Percentiles rank a stretch among this genome's conserved stretches.
Conservation (phyloP, 1,140 invertebrate genomes). For the Dermatophagoides farinae region DNA sequence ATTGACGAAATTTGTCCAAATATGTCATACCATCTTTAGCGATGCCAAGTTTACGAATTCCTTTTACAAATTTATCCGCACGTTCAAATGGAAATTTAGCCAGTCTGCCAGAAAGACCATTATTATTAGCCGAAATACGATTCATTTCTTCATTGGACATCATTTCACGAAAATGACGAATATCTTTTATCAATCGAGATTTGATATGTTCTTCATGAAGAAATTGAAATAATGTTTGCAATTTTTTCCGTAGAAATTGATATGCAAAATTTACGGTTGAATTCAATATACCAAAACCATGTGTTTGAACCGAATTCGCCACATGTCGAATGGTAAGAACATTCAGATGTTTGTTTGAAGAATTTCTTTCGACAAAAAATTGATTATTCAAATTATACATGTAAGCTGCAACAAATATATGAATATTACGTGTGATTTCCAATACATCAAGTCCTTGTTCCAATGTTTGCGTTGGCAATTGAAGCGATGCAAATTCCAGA, state of each 20-base stretch:
- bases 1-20: constrained; percentile 72
- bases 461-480: constrained; percentile 83
- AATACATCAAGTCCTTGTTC: constrained; percentile 95
- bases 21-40: constrained; percentile 61
- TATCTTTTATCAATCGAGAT: constrained; percentile 41
- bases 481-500: constrained; percentile 59
- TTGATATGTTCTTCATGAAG: constrained; percentile 97
- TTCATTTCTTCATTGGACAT: not conserved
- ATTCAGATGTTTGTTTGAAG: constrained; percentile 73
- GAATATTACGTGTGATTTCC: constrained; percentile 91
- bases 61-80: constrained; percentile 84
- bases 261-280: constrained; percentile 91
- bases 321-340: constrained; percentile 88
- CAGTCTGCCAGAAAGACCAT: not conserved
- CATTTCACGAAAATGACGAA: constrained; percentile 14
- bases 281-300: constrained; percentile 92
- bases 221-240: constrained; percentile 89
- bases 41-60: constrained; percentile 68
- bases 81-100: constrained; percentile 51
- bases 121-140: too few relatives aligned
- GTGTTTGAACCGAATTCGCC: constrained; percentile 90
- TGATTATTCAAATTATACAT: constrained; percentile 93
- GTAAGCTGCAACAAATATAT: constrained; percentile 81
- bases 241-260: constrained; percentile 81
- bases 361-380: constrained; percentile 23